Percentiles rank a stretch among this genome's conserved stretches.
These are phyloP conservation scores for Girardia tigrina DNA, from an alignment of 2,888 invertebrate species.

Conservation along the genomic window DNA sequence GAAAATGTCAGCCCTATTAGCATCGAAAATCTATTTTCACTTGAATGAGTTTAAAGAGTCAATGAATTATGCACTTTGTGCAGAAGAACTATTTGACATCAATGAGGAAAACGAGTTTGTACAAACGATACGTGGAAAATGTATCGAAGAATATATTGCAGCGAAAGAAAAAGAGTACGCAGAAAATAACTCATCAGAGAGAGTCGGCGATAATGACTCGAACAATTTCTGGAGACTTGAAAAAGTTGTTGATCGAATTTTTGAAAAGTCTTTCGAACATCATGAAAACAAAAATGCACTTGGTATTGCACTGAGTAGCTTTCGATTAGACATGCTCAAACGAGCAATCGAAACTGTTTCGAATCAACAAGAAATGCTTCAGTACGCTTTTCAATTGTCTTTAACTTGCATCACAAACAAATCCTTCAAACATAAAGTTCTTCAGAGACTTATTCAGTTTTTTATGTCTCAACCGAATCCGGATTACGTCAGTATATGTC, in stretches of 20 bases:
- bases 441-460: constrained; percentile 30
- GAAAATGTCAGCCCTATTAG: constrained; percentile 83
- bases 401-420: constrained; percentile 30
- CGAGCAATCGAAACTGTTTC: constrained; percentile 71
- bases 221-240: constrained; percentile 55
- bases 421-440: constrained; percentile 28
- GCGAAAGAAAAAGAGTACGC: no score
- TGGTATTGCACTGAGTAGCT: constrained; percentile 85
- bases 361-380: constrained; percentile 39
- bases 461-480: constrained; percentile 28
- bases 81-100: constrained; percentile 83
- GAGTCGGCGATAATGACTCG: no score
- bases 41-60: constrained; percentile 91
- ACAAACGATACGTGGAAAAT: constrained; percentile 81
- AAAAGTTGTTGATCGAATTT: constrained; percentile 88
- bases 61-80: constrained; percentile 84
- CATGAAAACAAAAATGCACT: constrained; percentile 85
- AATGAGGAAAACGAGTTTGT: constrained; percentile 85
- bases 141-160: no score
- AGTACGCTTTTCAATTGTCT: constrained; percentile 32
- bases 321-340: constrained; percentile 83
- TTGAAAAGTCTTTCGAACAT: constrained; percentile 81
- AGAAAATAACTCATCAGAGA: no score
- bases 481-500: constrained; percentile 46
- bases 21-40: constrained; percentile 88